A percentile compares a stretch with the other conserved stretches of the same genome.
phyloP scores from a whole-genome alignment of 1,140 invertebrate genomes.

The Euschistus heros region DNA sequence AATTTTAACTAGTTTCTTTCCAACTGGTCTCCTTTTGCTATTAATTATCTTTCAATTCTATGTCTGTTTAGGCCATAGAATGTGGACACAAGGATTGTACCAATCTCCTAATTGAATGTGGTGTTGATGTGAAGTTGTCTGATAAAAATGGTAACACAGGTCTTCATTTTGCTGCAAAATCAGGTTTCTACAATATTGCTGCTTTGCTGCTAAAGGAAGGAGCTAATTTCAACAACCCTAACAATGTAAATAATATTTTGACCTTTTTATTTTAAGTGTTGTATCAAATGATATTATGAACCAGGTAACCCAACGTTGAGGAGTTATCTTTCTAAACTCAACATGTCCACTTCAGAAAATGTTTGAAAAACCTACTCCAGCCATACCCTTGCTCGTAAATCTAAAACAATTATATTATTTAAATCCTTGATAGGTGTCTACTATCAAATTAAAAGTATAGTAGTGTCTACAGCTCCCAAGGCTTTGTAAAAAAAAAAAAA shows the following conservation, averaged over 20 bases:
- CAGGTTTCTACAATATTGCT: constrained; percentile 33
- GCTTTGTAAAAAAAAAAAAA: no score
- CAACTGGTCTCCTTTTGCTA: background rate
- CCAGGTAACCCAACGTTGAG: no score
- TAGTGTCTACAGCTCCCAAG: no score
- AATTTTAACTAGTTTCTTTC: background rate
- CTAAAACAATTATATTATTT: no score
- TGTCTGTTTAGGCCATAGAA: constrained; percentile 32
- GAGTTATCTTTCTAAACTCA: no score
- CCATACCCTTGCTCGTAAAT: no score
- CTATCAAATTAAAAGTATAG: no score
- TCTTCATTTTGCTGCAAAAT: constrained; percentile 32
- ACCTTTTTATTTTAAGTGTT: no score
- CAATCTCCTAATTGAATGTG: constrained; percentile 44
- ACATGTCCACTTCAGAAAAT: no score
- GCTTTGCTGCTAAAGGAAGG: constrained; percentile 33
- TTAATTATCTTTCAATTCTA: background rate
- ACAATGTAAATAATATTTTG: constrained; percentile 30
- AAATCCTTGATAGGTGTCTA: no score
- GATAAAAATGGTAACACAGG: constrained; percentile 37
- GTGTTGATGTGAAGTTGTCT: constrained; percentile 44
- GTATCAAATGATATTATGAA: no score
- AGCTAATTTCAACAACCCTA: constrained; percentile 31
- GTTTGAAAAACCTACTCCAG: no score
- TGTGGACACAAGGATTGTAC: constrained; percentile 41